Conservation (phyloP, 1,140 invertebrate species). For the Colletes gigas region DNA sequence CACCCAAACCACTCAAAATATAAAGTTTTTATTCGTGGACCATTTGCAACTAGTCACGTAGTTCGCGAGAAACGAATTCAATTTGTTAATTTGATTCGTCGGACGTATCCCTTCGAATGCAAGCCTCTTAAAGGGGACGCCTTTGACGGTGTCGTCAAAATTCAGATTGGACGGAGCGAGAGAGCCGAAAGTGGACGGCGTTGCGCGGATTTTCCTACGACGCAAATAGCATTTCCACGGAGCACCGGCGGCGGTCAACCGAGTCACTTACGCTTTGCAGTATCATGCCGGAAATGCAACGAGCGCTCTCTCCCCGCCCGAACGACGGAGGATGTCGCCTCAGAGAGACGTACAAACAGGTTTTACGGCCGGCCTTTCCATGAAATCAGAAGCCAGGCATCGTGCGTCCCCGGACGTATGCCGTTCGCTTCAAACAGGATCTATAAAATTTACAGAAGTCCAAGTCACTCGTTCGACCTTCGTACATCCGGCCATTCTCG, state of each 20-base stretch:
- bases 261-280: slow-evolving; percentile 48
- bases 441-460: slow-evolving; percentile 30
- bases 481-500: slow-evolving; percentile 25
- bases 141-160: slow-evolving; percentile 47
- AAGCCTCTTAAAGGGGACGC: not conserved
- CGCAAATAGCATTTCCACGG: slow-evolving; percentile 49
- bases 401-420: slow-evolving; percentile 22
- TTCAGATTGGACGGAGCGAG: slow-evolving; percentile 29
- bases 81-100: slow-evolving; percentile 32
- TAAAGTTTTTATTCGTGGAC: no score
- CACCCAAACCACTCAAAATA: no score
- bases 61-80: not conserved
- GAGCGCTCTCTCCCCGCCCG: not conserved
- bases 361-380: slow-evolving; percentile 39
- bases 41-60: no score
- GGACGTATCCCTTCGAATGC: not conserved
- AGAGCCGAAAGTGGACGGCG: slow-evolving; percentile 18
- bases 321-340: slow-evolving; percentile 22
- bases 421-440: slow-evolving; percentile 21
- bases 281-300: slow-evolving; percentile 49
- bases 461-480: not conserved
- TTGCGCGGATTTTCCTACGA: slow-evolving; percentile 38
- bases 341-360: slow-evolving; percentile 44
- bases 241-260: slow-evolving; percentile 43
- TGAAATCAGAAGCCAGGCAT: slow-evolving; percentile 39